These are phyloP conservation scores for Patagioenas fasciata DNA, from an alignment of 2,113 vertebrate genomes.

Conservation along the genomic window DNA sequence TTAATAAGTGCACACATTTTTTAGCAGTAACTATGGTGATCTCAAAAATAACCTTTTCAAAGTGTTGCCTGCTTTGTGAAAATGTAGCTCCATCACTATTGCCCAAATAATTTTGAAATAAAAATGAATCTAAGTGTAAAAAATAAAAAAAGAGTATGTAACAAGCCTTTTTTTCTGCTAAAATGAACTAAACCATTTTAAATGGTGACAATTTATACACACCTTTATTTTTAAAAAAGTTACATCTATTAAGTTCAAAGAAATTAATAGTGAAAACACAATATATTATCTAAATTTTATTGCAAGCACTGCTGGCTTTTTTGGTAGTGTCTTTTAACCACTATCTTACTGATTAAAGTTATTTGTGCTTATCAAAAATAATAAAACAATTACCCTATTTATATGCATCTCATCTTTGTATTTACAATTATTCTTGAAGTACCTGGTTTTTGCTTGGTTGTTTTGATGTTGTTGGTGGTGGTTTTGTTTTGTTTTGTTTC, in stretches of 20 bases:
- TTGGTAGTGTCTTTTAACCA: neutral
- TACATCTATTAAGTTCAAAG: neutral
- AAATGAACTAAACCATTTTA: neutral
- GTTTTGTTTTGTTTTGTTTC: no score
- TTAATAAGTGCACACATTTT: neutral
- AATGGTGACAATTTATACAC: neutral
- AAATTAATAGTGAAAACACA: neutral
- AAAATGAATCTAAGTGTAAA: neutral
- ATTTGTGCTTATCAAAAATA: neutral
- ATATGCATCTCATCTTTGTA: neutral
- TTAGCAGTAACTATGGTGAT: neutral
- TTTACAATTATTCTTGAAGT: neutral
- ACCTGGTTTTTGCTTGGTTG: no score
- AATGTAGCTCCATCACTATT: neutral
- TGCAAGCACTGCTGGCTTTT: no score
- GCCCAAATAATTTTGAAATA: neutral
- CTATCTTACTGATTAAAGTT: neutral
- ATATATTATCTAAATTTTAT: no score
- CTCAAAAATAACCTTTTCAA: neutral
- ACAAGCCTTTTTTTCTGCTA: neutral
- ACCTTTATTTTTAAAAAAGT: neutral
- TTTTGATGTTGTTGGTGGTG: no score
- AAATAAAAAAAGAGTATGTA: neutral
- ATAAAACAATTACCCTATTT: neutral
- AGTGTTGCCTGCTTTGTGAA: neutral